Conservation (phyloP, 2,797 vertebrate species). For the Neopelma chrysocephalum region DNA sequence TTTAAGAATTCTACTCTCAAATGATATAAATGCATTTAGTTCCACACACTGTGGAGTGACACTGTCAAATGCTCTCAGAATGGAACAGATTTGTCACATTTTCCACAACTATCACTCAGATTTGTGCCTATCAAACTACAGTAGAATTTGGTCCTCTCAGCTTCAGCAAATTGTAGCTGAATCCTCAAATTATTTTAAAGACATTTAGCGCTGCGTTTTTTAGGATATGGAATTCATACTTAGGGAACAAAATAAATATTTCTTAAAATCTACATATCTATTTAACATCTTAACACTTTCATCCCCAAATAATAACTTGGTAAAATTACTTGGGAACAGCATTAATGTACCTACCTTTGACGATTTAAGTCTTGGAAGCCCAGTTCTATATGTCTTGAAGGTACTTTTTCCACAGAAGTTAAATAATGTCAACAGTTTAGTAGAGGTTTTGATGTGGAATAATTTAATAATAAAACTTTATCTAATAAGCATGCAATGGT, state of each 20-base stretch:
- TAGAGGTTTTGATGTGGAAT: slow-evolving; percentile 83
- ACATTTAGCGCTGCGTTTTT: background rate
- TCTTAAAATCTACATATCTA: slow-evolving; percentile 30
- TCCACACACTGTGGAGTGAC: background rate
- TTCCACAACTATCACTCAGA: background rate
- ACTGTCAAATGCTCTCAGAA: background rate
- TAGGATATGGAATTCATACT: background rate
- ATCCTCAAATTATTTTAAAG: background rate
- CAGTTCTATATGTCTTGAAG: slow-evolving; percentile 88
- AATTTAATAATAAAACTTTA: slow-evolving; percentile 78
- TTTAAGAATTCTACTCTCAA: background rate
- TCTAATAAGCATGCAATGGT: slow-evolving; percentile 80
- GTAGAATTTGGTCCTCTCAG: background rate
- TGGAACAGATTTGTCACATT: background rate
- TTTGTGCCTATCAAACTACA: background rate
- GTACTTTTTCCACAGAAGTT: slow-evolving; percentile 89
- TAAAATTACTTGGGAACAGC: slow-evolving; percentile 78
- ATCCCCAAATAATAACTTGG: slow-evolving; percentile 71
- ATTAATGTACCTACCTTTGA: slow-evolving; percentile 90
- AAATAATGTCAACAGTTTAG: slow-evolving; percentile 97
- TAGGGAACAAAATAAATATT: slow-evolving; percentile 40
- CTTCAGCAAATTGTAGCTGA: slow-evolving; percentile 29
- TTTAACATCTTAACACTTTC: slow-evolving; percentile 56
- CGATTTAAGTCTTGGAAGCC: slow-evolving; percentile 87
- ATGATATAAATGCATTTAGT: background rate